phyloP scores from a whole-genome alignment of 2,113 vertebrate species.

The Phyllopteryx taeniolatus region DNA sequence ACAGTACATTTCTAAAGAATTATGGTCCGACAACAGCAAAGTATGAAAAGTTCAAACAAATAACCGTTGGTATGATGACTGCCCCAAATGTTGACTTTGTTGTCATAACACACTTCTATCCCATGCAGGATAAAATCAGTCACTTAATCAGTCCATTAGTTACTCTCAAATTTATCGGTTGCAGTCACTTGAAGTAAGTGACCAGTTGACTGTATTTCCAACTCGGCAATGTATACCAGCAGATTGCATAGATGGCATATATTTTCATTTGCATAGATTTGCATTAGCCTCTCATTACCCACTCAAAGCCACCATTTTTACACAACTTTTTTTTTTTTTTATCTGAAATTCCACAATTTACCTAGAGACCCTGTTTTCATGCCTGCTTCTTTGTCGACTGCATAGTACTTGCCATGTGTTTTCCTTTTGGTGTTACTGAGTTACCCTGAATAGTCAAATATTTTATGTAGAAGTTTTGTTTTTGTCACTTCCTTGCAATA shows the following conservation, averaged over 20 bases:
- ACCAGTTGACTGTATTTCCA: background rate
- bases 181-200: background rate
- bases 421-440: conserved; percentile 14
- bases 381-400: conserved; percentile 2
- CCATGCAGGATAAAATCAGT: background rate
- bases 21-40: background rate
- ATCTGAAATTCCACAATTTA: background rate
- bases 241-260: background rate
- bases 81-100: background rate
- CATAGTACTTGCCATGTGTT: conserved; percentile 30
- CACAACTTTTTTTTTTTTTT: background rate
- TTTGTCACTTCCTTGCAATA: conserved; percentile 5
- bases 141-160: background rate
- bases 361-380: background rate
- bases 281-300: background rate
- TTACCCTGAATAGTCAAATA: background rate
- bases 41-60: background rate
- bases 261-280: background rate
- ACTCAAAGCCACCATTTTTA: background rate
- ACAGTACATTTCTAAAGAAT: background rate
- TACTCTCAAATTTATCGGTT: background rate
- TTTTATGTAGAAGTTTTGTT: background rate
- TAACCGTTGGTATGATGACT: background rate
- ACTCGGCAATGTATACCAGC: background rate
- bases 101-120: background rate